Conservation (phyloP, 2,888 invertebrate genomes). For the Orchesella flavescens region DNA sequence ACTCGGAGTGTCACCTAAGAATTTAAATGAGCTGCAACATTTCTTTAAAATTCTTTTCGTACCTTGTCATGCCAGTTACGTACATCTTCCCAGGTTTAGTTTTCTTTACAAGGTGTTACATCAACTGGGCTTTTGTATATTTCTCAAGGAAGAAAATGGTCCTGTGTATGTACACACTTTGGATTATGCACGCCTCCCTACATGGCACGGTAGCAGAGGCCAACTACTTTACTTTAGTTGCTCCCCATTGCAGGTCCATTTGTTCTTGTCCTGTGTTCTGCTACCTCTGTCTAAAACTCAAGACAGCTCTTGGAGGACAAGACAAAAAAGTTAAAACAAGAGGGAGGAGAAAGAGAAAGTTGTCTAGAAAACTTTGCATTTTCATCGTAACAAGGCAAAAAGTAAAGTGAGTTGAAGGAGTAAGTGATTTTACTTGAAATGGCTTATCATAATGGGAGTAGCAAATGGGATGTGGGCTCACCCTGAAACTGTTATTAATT, state of each 20-base stretch:
- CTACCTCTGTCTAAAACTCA: not conserved
- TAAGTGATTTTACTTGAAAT: conserved; percentile 58
- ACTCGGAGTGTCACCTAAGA: conserved; percentile 56
- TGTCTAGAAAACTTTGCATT: conserved; percentile 42
- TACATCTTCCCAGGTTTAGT: not conserved
- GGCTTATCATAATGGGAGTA: conserved; percentile 56
- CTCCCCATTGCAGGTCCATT: conserved; percentile 43
- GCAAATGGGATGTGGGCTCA: conserved; percentile 42
- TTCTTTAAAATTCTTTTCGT: conserved; percentile 48
- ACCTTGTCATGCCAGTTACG: conserved; percentile 29
- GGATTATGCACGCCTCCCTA: too few species aligned
- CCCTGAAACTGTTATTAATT: conserved; percentile 61
- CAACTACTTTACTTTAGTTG: conserved; percentile 4
- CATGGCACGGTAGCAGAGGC: too few species aligned
- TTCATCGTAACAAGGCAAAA: conserved; percentile 29
- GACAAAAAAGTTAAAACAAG: conserved; percentile 44
- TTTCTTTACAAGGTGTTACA: conserved; percentile 4
- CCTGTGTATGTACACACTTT: too few species aligned
- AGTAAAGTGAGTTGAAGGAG: conserved; percentile 32
- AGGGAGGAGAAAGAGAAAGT: conserved; percentile 38
- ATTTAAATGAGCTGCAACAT: conserved; percentile 56
- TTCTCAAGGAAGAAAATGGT: too few species aligned
- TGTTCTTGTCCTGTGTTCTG: conserved; percentile 36
- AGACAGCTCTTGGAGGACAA: conserved; percentile 28
- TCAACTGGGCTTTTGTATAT: not conserved